Base-by-base conservation (phyloP, 2,888 invertebrate species). In the Leptothorax acervorum region DNA sequence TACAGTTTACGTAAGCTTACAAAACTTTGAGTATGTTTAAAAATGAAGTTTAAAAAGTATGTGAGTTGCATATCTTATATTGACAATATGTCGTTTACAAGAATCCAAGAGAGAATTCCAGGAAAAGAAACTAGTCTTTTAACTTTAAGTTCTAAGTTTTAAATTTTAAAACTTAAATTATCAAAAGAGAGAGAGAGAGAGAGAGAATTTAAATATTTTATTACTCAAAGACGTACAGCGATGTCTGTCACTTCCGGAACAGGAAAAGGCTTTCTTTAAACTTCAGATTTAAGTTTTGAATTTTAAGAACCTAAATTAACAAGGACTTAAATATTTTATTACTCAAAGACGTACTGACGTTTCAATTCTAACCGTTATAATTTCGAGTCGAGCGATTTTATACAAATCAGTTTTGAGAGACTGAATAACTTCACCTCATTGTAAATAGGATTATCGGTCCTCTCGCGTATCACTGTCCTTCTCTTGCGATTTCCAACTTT, bases 391-490 rank as follows among this genome's bases (percentile, higher is more conserved):
- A 42, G 28, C 15, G 4, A 5, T 28, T 23, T 28, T 11, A 45
- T n/a, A 35, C 15, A 15, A 65, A 42, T 57, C 28, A 57, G 15
- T 18, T 57, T 71, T 8, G 35, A 79, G 4, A 48, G 15, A n/a
- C 18, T 55, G n/a, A 31, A 35, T 9, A 45, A 79, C 51, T 76
- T 89, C 92, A 97, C 97, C 96, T 97, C 97, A 94, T 97, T 97
- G 88, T 96, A 97, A 92, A 95, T 96, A 0, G 97, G 97, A 85
- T 96, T 96, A 86, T 96, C 96, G 12, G 96, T 96, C 85, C 95
- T 96, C 75, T 96, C 95, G 82, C 95, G 95, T 0, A 96, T 95
- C 73, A 95, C 95, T 0, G 97, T 97, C 81, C 95, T 95, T 85
- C 96, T 96, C 89, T 95, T 96, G 86, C 96, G 95, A 90, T 96